A percentile compares a stretch with the other conserved stretches of the same genome.
Conservation (phyloP, 2,113 vertebrate species). For the Sinocyclocheilus rhinocerous region DNA sequence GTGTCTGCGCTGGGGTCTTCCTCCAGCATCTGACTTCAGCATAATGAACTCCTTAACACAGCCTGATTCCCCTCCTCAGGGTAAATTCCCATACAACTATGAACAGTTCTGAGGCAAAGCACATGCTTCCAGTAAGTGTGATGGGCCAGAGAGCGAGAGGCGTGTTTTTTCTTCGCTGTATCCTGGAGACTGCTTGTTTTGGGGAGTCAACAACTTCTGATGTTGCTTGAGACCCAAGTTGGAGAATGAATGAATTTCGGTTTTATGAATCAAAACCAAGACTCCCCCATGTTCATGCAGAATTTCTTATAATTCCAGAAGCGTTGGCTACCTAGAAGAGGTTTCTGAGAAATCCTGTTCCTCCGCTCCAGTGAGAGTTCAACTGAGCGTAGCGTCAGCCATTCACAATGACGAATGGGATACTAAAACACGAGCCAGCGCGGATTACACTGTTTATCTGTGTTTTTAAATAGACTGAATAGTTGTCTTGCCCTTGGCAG, state of each 20-base stretch:
- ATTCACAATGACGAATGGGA: too few species aligned
- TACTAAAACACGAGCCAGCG: too few species aligned
- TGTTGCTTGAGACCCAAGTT: slow-evolving; percentile 25
- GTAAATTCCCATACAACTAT: slow-evolving; percentile 49
- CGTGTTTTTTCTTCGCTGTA: slow-evolving; percentile 47
- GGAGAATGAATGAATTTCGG: slow-evolving; percentile 50
- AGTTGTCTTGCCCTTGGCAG: too few species aligned
- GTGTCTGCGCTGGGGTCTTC: too few species aligned
- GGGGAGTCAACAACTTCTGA: slow-evolving; percentile 54
- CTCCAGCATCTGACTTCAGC: background rate
- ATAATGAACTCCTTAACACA: slow-evolving; percentile 41
- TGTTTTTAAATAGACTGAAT: too few species aligned
- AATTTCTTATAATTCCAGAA: slow-evolving; percentile 33
- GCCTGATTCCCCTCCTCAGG: slow-evolving; percentile 34
- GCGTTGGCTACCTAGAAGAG: background rate
- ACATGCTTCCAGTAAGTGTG: slow-evolving; percentile 51
- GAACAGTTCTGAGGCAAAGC: slow-evolving; percentile 31
- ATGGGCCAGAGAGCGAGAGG: slow-evolving; percentile 15
- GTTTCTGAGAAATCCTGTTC: slow-evolving; percentile 33
- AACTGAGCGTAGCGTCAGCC: too few species aligned
- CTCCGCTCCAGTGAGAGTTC: too few species aligned
- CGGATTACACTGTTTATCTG: too few species aligned
- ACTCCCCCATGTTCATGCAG: background rate
- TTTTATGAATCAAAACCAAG: slow-evolving; percentile 50
- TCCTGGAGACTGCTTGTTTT: slow-evolving; percentile 58